Conservation (phyloP, 2,888 invertebrate species). For the Andrena praecox region DNA sequence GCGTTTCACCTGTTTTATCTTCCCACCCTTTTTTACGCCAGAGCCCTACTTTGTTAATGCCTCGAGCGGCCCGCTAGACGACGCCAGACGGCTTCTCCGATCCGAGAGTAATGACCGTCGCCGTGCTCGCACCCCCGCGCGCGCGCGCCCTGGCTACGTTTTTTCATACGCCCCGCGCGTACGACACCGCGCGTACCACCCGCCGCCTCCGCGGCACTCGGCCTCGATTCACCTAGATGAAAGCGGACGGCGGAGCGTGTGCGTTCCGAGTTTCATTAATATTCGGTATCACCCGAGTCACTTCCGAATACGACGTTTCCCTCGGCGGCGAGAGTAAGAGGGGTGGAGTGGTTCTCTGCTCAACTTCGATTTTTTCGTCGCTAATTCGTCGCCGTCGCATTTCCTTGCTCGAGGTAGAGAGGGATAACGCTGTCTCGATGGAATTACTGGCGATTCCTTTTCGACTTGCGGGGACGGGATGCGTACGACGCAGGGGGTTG, state of each 20-base stretch:
- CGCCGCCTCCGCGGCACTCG: slow-evolving; percentile 30
- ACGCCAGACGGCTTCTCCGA: slow-evolving; percentile 71
- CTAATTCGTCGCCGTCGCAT: too few relatives aligned
- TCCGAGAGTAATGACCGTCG: slow-evolving; percentile 71
- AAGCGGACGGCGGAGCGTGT: slow-evolving; percentile 44
- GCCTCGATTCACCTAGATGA: slow-evolving; percentile 57
- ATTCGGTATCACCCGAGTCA: slow-evolving; percentile 60
- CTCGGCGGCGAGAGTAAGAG: neutral
- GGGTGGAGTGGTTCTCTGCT: neutral
- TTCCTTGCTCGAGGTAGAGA: neutral
- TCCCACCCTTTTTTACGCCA: slow-evolving; percentile 74
- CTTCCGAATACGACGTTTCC: slow-evolving; percentile 60
- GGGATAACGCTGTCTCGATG: neutral
- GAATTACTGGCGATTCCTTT: neutral
- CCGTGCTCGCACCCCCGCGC: too few relatives aligned
- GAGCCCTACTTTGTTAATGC: slow-evolving; percentile 77
- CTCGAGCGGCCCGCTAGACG: slow-evolving; percentile 66
- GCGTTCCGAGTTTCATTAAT: slow-evolving; percentile 65
- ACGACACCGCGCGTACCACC: slow-evolving; percentile 15
- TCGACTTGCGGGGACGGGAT: neutral
- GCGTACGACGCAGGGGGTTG: neutral
- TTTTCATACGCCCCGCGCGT: slow-evolving; percentile 7
- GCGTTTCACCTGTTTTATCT: slow-evolving; percentile 77
- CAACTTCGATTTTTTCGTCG: slow-evolving; percentile 45
- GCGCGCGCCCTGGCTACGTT: slow-evolving; percentile 9